Base-by-base conservation (phyloP, 2,888 invertebrate species). In the Oxystoma pomonae region DNA sequence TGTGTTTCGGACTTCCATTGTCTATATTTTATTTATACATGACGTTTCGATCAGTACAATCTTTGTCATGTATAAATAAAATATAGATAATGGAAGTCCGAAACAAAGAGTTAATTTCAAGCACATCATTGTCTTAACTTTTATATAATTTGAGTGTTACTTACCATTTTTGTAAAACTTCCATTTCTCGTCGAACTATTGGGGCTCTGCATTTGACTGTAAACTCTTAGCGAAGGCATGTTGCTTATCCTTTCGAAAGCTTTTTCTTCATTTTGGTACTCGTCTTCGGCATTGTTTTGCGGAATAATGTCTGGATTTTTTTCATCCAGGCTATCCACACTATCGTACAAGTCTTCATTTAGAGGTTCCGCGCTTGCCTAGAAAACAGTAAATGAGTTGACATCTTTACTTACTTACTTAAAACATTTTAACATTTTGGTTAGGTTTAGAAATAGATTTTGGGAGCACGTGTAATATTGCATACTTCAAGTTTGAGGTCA, bases 261-360 rank as follows among this genome's bases (percentile, higher is more conserved):
- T 65, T 82, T 77, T 69, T 84, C 83, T 65, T 83, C 83, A 65
- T 83, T 83, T 65, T 82, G 81, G 69, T 82, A 83, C 69, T 84
- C 84, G 63, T 81, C 81, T 53, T 82, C 81, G 68, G 81, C 83
- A 72, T 81, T 82, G 71, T 82, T 83, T 71, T 84, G 83, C 60
- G 84, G 84, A 65, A 85, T 84, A 64, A 85, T 84, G 71, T 85
- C 85, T 1, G 85, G 85, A 74, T 85, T 84, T 72, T 84, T 84
- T 71, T 84, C 84, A 70, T 85, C 84, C 64, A 82, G 75, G 69
- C 83, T 83, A 67, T 82, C 82, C 17, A 81, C 76, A 68, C 81
- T 81, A 67, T 81, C 82, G 71, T 82, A 82, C 58, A 81, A 76
- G 67, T 82, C 81, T 72, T 82, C 83, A 71, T 81, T 82, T 18